Evolutionary conservation across 2,113 vertebrate species (phyloP), one percentile per base, ranked within the genome.

Genomic region (Saiga tatarica): DNA sequence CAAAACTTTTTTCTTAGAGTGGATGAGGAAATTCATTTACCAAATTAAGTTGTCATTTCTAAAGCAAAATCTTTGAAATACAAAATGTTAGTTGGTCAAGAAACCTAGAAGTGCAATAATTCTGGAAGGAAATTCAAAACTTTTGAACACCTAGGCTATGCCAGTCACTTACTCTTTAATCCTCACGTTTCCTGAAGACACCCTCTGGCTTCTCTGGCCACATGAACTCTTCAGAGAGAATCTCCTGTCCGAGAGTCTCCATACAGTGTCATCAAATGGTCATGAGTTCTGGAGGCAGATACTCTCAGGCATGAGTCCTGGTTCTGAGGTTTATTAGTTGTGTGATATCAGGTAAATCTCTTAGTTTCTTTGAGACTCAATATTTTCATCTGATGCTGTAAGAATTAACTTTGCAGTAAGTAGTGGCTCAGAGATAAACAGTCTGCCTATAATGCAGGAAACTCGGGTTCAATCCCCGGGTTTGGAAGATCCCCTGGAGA

Each of bases 351-450:
- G 76, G 59, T 82, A 87, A 83, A 95, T 89, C 57, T 92, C 96
- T 95, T 71, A 45, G 87, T 97, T 94, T 95, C 92, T 81, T 55
- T 97, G 96, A 89, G 60, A 97, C n/a, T 82, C 59, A 12, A 30
- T 86, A 57, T 59, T 93, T 47, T 95, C 26, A n/a, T 57, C n/a
- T 94, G 53, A 89, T 74, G 53, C 74, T 86, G 1, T 78, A 60
- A 93, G 42, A 91, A 86, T 96, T 94, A 97, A 95, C 74, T 85
- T 26, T 86, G 52, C 82, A 55, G 90, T 60, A 39, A 95, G n/a
- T 39, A 74, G 12, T 42, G 39, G 23, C 23, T 42, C 71, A 42
- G 71, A 25, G 71, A 25, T 15, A 42, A 25, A 74, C 23, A 14
- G 23, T 76, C 39, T 42, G 12, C 71, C 71, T 42, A 14, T 26